A percentile compares a stretch with the other conserved stretches of the same genome.
Evolutionary conservation across 2,797 vertebrate genomes (phyloP).

Genomic region (Megaceryle alcyon): DNA sequence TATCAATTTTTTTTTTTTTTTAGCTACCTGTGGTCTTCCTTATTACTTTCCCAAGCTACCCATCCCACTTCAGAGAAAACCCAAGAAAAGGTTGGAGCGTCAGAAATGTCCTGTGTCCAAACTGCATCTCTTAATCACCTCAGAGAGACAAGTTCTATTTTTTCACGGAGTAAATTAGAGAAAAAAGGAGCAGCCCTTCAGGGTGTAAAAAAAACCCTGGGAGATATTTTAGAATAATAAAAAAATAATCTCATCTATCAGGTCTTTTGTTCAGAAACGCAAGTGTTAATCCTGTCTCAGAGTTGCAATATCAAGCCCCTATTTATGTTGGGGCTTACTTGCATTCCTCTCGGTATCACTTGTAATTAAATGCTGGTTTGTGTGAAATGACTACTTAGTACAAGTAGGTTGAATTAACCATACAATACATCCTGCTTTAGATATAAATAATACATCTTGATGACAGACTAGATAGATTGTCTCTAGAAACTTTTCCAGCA

Average conservation of each 20-base stretch:
- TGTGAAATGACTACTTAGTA: neutral
- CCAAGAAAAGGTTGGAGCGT: neutral
- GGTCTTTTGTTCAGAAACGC: neutral
- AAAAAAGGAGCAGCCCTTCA: neutral
- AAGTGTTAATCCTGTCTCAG: neutral
- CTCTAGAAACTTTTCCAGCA: neutral
- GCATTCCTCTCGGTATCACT: accelerated
- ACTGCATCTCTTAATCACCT: neutral
- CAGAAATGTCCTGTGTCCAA: neutral
- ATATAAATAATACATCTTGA: neutral
- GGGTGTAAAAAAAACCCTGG: too few species aligned
- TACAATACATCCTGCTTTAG: neutral
- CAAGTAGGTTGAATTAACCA: neutral
- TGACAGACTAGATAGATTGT: neutral
- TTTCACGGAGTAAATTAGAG: neutral
- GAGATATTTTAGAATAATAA: neutral
- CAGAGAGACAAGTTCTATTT: neutral
- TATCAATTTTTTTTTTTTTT: neutral
- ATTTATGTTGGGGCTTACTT: neutral
- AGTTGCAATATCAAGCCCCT: neutral
- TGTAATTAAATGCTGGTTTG: neutral
- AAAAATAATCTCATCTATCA: neutral
- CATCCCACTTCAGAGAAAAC: neutral
- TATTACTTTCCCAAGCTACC: neutral
- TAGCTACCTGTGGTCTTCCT: neutral